A percentile compares a stretch with the other conserved stretches of the same genome.
phyloP scores from a whole-genome alignment of 2,888 invertebrate species.

The Megamerina dolium region DNA sequence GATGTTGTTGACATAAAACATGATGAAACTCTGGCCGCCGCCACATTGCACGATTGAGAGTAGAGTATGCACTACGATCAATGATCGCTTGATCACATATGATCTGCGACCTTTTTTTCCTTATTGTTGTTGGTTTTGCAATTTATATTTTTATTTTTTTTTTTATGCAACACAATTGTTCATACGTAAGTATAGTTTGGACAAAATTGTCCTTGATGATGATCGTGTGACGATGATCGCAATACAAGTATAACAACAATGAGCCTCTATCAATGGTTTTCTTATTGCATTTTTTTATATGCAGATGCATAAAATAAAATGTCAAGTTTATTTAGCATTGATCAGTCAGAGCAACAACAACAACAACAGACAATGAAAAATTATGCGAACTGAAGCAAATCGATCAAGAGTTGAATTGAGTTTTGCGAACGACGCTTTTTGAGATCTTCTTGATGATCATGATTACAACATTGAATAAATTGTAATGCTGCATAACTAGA shows the following conservation, averaged over 20 bases:
- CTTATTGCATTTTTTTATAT: no score
- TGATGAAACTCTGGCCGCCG: slow-evolving; percentile 3
- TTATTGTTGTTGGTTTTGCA: slow-evolving; percentile 11
- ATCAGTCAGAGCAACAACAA: slow-evolving; percentile 13
- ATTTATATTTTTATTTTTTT: not conserved
- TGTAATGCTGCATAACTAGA: no score
- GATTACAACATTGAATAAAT: no score
- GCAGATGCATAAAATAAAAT: slow-evolving; percentile 22
- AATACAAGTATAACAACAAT: not conserved
- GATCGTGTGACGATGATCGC: slow-evolving; percentile 3
- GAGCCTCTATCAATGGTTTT: no score
- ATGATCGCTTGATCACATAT: no score
- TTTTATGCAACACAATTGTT: not conserved
- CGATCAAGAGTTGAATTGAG: no score
- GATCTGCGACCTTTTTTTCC: slow-evolving; percentile 11
- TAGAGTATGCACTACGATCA: no score
- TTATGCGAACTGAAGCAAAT: slow-evolving; percentile 14
- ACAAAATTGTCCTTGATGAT: not conserved
- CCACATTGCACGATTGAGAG: not conserved
- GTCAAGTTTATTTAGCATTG: slow-evolving; percentile 28
- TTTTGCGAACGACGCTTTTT: no score
- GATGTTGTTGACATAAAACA: slow-evolving; percentile 9
- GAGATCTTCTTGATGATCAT: no score
- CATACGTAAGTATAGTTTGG: no score
- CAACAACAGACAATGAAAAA: not conserved